Percentiles rank a stretch among this genome's conserved stretches.
phyloP scores from a whole-genome alignment of 2,888 invertebrate species.

The Monopis laevigella region DNA sequence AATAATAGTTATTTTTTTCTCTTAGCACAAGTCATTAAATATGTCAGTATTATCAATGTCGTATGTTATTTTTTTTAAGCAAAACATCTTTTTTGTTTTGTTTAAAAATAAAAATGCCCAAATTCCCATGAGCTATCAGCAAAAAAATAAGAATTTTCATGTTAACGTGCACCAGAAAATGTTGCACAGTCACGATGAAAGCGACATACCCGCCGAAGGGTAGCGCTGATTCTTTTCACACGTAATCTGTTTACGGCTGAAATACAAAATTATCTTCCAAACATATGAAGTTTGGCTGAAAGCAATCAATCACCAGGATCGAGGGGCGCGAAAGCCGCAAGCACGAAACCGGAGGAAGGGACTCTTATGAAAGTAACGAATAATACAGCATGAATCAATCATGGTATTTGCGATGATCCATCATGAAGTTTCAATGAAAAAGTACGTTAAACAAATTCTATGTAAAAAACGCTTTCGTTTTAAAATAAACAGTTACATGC shows the following conservation, averaged over 20 bases:
- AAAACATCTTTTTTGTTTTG: no score
- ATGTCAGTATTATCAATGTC: no score
- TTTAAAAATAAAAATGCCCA: no score
- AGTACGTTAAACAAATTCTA: constrained; percentile 32
- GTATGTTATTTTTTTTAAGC: no score
- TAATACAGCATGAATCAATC: constrained; percentile 65
- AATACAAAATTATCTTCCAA: constrained; percentile 64
- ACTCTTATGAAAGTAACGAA: constrained; percentile 58
- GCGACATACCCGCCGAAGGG: constrained; percentile 10
- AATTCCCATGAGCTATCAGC: no score
- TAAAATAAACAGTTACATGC: no score
- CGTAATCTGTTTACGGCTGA: constrained; percentile 63
- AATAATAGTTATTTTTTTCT: no score
- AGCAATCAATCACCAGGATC: constrained; percentile 57
- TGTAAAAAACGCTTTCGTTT: no score
- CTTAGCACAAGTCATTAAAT: no score
- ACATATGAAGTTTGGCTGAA: constrained; percentile 61
- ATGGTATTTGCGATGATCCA: constrained; percentile 64
- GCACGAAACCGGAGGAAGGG: constrained; percentile 47
- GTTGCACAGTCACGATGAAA: constrained; percentile 41
- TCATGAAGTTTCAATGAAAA: constrained; percentile 59
- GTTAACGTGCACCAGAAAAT: no score
- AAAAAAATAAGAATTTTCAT: constrained; percentile 2
- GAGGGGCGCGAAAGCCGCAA: constrained; percentile 52
- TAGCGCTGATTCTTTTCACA: constrained; percentile 56